These are phyloP conservation scores for Electrophaes corylata DNA, from an alignment of 2,888 invertebrate species.

Conservation along the genomic window DNA sequence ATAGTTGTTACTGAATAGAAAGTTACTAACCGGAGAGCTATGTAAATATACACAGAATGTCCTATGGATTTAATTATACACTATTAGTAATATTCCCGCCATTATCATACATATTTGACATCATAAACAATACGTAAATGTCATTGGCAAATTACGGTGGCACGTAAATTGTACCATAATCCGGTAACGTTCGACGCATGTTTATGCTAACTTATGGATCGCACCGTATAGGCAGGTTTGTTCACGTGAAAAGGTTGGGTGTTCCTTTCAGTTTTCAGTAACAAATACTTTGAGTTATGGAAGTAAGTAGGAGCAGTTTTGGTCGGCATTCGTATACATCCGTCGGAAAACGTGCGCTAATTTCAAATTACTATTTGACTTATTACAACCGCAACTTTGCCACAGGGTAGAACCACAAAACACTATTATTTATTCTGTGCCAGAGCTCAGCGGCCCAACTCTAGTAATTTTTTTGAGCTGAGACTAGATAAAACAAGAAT, in stretches of 20 bases:
- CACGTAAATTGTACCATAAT: no score
- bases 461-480: no score
- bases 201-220: not conserved
- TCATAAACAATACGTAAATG: no score
- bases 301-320: slow-evolving; percentile 56
- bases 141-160: no score
- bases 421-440: not conserved
- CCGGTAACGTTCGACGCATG: not conserved
- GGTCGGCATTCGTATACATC: slow-evolving; percentile 75
- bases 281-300: slow-evolving; percentile 70
- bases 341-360: slow-evolving; percentile 66
- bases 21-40: no score
- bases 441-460: no score
- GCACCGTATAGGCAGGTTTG: not conserved
- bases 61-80: no score
- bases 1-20: no score
- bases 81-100: no score
- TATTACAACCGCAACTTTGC: slow-evolving; percentile 11
- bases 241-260: slow-evolving; percentile 54
- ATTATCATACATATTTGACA: no score
- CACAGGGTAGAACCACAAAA: not conserved
- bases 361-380: slow-evolving; percentile 61
- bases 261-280: slow-evolving; percentile 68
- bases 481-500: no score
- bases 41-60: no score